These are phyloP conservation scores for Drosophila varians DNA, from an alignment of 1,140 invertebrate genomes.

Conservation along the genomic window DNA sequence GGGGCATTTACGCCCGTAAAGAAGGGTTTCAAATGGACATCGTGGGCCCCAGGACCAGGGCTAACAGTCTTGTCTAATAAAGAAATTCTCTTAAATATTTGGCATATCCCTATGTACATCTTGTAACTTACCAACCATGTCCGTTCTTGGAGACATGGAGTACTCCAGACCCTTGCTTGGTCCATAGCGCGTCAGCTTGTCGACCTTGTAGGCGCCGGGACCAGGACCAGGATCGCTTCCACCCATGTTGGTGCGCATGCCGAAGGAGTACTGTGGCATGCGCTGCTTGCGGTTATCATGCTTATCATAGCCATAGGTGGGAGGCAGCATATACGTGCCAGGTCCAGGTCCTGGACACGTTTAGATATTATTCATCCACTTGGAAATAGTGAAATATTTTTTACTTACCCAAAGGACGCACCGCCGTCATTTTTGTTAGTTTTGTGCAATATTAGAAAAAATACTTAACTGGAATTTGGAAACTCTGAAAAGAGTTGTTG, in stretches of 20 bases:
- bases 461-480: conserved; percentile 47
- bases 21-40: conserved; percentile 84
- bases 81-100: not conserved
- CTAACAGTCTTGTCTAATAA: conserved; percentile 56
- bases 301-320: conserved; percentile 85
- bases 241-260: conserved; percentile 62
- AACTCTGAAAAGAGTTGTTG: conserved; percentile 47
- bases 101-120: too few relatives aligned
- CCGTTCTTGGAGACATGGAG: conserved; percentile 71
- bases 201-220: conserved; percentile 69
- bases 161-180: conserved; percentile 54
- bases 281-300: conserved; percentile 86
- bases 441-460: conserved; percentile 71
- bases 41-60: conserved; percentile 86
- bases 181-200: conserved; percentile 71
- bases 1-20: conserved; percentile 84
- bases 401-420: conserved; percentile 60
- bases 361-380: too few relatives aligned
- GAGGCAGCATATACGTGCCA: conserved; percentile 86
- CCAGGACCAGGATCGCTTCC: conserved; percentile 57
- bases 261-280: conserved; percentile 86
- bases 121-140: conserved; percentile 42
- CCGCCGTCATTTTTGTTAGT: conserved; percentile 38
- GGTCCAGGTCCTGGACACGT: conserved; percentile 86
- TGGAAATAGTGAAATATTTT: not conserved